Conservation (phyloP, 2,113 vertebrate species). For the Malurus elegans region DNA sequence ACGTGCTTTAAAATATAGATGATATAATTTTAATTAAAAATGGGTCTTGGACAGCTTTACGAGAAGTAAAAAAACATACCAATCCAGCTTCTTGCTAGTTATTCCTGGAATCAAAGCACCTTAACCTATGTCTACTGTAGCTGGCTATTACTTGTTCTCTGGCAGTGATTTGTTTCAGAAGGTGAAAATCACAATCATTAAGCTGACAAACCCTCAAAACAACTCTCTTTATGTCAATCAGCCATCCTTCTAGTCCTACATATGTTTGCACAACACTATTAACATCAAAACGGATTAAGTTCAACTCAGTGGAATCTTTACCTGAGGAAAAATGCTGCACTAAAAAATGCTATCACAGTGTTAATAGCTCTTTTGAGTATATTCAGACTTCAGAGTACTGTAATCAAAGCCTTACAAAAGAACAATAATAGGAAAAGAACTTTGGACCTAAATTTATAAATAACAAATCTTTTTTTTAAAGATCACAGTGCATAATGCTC, state of each 20-base stretch:
- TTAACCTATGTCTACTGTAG: neutral
- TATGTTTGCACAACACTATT: neutral
- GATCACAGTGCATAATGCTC: neutral
- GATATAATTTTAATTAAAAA: neutral
- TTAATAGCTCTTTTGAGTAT: neutral
- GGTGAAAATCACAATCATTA: neutral
- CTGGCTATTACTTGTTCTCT: neutral
- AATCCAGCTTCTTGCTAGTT: neutral
- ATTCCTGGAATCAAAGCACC: neutral
- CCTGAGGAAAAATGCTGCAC: neutral
- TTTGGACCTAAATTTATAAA: neutral
- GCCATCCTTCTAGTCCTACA: neutral
- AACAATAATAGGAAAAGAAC: neutral
- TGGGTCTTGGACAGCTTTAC: neutral
- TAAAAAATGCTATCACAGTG: neutral
- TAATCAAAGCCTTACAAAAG: neutral
- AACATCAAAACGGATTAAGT: neutral
- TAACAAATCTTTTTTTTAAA: neutral
- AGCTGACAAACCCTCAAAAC: neutral
- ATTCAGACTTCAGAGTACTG: neutral
- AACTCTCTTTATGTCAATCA: neutral
- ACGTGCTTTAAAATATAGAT: neutral
- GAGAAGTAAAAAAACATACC: neutral
- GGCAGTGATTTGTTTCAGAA: neutral
- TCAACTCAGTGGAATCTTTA: neutral